Evolutionary conservation across 2,888 invertebrate species (phyloP).

Genomic region (Calephelis perditalis): DNA sequence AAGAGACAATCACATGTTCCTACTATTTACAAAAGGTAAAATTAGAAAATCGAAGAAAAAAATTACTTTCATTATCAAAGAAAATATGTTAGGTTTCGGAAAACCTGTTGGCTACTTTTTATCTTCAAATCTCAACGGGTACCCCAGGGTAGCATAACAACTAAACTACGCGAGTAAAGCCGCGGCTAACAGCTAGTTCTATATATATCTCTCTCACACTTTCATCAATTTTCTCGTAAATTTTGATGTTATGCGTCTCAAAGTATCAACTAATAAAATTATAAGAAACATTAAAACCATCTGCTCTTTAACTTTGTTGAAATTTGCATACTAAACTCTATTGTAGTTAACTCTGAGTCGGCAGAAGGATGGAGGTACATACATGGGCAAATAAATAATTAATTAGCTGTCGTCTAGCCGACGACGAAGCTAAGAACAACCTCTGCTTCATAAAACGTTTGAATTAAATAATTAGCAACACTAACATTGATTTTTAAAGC

Average conservation of each 20-base stretch:
- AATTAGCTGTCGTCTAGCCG: constrained; percentile 3
- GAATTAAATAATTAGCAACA: not conserved
- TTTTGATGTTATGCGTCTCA: not conserved
- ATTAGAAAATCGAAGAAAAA: too few relatives aligned
- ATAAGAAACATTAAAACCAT: constrained; percentile 3
- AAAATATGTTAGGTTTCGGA: too few relatives aligned
- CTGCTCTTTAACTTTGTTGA: not conserved
- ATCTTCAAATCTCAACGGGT: too few relatives aligned
- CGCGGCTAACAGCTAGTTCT: too few relatives aligned
- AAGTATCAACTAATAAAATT: constrained; percentile 2
- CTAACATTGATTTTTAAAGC: not conserved
- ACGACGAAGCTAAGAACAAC: not conserved
- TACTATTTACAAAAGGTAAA: too few relatives aligned
- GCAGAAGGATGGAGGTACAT: not conserved
- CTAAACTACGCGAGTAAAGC: too few relatives aligned
- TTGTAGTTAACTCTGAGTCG: not conserved
- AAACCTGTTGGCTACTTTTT: too few relatives aligned
- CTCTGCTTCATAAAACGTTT: not conserved
- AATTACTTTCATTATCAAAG: too few relatives aligned
- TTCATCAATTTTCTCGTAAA: too few relatives aligned
- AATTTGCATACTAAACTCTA: not conserved
- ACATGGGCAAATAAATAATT: constrained; percentile 1
- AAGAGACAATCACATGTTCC: too few relatives aligned
- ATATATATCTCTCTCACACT: too few relatives aligned
- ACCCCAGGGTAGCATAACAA: too few relatives aligned